Evolutionary conservation across 2,888 invertebrate species (phyloP), one percentile per base, ranked within the genome.

Genomic region (Apantesis nais): DNA sequence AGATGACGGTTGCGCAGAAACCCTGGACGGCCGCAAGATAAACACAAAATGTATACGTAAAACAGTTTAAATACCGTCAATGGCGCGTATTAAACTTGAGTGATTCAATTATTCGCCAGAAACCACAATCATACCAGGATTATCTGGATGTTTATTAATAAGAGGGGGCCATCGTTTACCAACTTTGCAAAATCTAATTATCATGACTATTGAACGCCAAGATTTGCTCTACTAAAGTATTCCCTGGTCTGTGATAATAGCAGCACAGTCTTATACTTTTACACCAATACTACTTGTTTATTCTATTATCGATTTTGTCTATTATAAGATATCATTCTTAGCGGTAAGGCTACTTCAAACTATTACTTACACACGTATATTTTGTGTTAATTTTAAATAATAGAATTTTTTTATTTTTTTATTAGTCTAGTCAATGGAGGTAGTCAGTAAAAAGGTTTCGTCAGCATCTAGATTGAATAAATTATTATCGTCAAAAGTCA

Each of bases 81-180:
- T 19, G 41, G 41, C 41, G 62, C 19, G 19, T 19, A 63, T 39
- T 41, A 60, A 74, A 72, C 66, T 72, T 70, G 29, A 44, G 48
- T 71, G 68, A 79, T 80, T 74, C 44, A 71, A 72, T 80, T 71
- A 78, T 67, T 68, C 39, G 22, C 55, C 39, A 29, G 58, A 34
- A 60, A 19, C 16, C 25, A 58, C 58, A 70, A 74, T 66, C 25
- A 22, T 34, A 61, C 80, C 70, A 37, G 72, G 65, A 71, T 78
- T 75, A 70, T 71, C 64, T 65, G 39, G 60, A 64, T 72, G 64
- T 70, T 73, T 77, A 78, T 77, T 77, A 70, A 68, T 70, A 34
- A 72, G 68, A 62, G 31, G 19, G 48, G 55, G 29, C 48, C 55
- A 34, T 41, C 64, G 55, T 65, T 71, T 58, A 67, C 62, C 39